phyloP scores from a whole-genome alignment of 2,888 invertebrate genomes.

The Patella caerulea region DNA sequence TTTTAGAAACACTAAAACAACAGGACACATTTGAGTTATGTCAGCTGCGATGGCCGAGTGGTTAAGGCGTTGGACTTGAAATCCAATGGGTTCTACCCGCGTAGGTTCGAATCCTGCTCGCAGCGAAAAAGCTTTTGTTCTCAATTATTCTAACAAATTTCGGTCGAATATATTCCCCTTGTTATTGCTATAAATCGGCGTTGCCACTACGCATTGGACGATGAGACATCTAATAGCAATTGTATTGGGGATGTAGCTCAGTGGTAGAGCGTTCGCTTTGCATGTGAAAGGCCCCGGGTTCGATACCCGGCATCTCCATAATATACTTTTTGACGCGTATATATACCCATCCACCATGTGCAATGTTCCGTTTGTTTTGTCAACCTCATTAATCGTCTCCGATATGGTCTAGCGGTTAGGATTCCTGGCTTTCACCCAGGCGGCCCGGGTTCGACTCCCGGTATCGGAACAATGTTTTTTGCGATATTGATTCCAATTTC shows the following conservation, averaged over 20 bases:
- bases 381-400: neutral
- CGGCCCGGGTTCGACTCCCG: constrained; percentile 13
- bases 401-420: constrained; percentile 10
- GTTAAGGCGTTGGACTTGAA: constrained; percentile 30
- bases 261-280: constrained; percentile 41
- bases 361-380: too few relatives aligned
- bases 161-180: too few relatives aligned
- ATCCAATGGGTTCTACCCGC: constrained; percentile 28
- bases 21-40: too few relatives aligned
- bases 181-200: too few relatives aligned
- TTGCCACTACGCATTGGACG: too few relatives aligned
- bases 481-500: too few relatives aligned
- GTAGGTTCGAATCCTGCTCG: constrained; percentile 22
- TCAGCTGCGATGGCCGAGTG: constrained; percentile 28
- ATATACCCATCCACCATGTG: neutral
- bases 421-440: constrained; percentile 13
- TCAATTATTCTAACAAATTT: too few relatives aligned
- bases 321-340: too few relatives aligned
- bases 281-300: constrained; percentile 50
- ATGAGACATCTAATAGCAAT: too few relatives aligned
- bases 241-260: constrained; percentile 18
- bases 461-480: constrained; percentile 4
- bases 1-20: too few relatives aligned
- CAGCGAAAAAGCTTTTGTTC: too few relatives aligned
- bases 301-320: constrained; percentile 45